Evolutionary conservation across 2,888 invertebrate species (phyloP), one percentile per base, ranked within the genome.

Genomic region (Lochmaea capreae): DNA sequence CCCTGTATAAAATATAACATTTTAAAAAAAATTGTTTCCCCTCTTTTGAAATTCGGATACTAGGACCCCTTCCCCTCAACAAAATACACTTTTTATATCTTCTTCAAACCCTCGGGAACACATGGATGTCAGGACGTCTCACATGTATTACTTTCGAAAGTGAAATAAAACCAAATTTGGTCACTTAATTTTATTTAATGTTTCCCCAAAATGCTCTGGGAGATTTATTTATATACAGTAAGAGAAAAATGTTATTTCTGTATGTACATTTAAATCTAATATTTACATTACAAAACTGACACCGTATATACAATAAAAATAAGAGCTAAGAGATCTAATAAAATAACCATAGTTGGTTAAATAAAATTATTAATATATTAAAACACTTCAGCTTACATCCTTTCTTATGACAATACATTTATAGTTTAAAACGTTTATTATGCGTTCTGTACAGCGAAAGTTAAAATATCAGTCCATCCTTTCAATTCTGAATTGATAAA

Each of bases 301-400:
- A 71, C 68, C 70, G 68, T 78, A 78, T 78, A 72, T 78, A 78
- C 78, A 78, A 78, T 75, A 67, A 73, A 75, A 74, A 72, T 72
- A 72, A 77, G 75, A 72, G 67, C 70, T 77, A 77, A 18, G 78
- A 78, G 78, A 78, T 78, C 78, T 78, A 76, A 75, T 70, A 76
- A 78, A 72, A 67, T 65, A 72, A 74, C 74, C 74, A 43, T 63
- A 58, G 54, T 18, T 16, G 65, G 57, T 65, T 71, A 73, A 71
- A 71, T 69, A 72, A 75, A 69, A 70, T 54, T 59, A 62, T 16
- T 46, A 65, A 42, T 22, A 65, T 22, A 42, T 18, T 65, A 65
- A 61, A 39, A 52, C 68, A 33, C 46, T 22, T 57, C 63, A 54
- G 8, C 70, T 70, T 57, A 10, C 54, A 63, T 62, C n/a, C 69